These are phyloP conservation scores for Diabrotica virgifera DNA, from an alignment of 1,140 invertebrate genomes.

Conservation along the genomic window DNA sequence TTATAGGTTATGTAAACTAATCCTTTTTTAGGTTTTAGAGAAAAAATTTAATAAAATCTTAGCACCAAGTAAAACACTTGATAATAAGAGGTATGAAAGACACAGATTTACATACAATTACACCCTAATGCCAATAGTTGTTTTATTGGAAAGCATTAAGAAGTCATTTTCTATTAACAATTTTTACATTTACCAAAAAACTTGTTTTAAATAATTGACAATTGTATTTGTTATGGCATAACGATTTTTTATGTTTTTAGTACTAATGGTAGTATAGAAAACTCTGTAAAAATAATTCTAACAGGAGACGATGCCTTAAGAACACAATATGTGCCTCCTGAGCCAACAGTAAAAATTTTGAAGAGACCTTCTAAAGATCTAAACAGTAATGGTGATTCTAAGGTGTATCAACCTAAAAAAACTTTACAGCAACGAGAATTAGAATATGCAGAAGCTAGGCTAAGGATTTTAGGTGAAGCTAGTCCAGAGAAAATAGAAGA, in stretches of 20 bases:
- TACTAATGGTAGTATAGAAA: slow-evolving; percentile 37
- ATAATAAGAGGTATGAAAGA: slow-evolving; percentile 37
- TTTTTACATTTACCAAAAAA: background rate
- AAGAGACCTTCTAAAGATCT: slow-evolving; percentile 64
- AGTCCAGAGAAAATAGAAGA: slow-evolving; percentile 69
- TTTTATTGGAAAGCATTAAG: background rate
- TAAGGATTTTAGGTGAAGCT: slow-evolving; percentile 79
- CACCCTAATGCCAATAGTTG: background rate
- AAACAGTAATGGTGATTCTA: slow-evolving; percentile 60
- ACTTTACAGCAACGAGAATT: slow-evolving; percentile 82
- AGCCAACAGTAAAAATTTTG: slow-evolving; percentile 78
- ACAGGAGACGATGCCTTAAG: slow-evolving; percentile 47
- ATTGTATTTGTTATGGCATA: background rate
- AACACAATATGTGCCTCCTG: slow-evolving; percentile 56
- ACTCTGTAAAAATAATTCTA: slow-evolving; percentile 43
- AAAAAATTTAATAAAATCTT: slow-evolving; percentile 44
- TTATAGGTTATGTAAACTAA: slow-evolving; percentile 16
- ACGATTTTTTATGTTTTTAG: slow-evolving; percentile 24
- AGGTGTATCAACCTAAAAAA: slow-evolving; percentile 73
- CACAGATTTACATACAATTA: background rate
- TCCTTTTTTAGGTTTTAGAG: slow-evolving; percentile 45
- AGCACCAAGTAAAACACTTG: slow-evolving; percentile 36
- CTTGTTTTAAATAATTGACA: background rate
- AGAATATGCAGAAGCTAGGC: slow-evolving; percentile 81
- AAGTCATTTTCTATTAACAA: no score